Base-by-base conservation (phyloP, 1,140 invertebrate species). In the Lordiphosa mommai region DNA sequence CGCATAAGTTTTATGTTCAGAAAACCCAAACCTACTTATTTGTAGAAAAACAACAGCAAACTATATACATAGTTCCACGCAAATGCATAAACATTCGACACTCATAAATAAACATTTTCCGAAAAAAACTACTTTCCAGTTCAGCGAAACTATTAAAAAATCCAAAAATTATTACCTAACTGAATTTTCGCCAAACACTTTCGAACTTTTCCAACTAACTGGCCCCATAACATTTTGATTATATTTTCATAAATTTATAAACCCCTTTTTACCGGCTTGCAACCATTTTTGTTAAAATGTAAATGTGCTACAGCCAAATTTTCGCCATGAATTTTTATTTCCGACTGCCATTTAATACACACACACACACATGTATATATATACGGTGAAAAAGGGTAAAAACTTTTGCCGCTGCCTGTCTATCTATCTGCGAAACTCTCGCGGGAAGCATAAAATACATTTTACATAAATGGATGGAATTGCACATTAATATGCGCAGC, bases 391-490 rank as follows among this genome's bases (percentile, higher is more conserved):
- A 48, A 48, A 32, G 43, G 27, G 20, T 7, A 49, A 57, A 66
- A 66, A 30, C 27, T 37, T 48, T 9, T 27, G 0, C 13, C 29
- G 34, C 40, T 49, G 36, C 27, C 50, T 37, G 37, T 65, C 32
- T 56, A 47, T 65, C 55, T 53, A 53, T 58, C 49, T 76, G 55
- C 17, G 43, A 34, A 64, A 61, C 56, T 51, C 76, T 52, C 76
- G 77, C 72, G 71, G 76, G 72, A 50, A 48, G 17, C 67, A 84
- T 80, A 82, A 82, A 80, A 76, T 76, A 76, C 60, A 80, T 77
- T 82, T 82, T 72, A 67, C 66, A 76, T 71, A 84, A 72, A 82
- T 76, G 71, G n/a, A 71, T 71, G 41, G 49, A 71, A 71, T 55
- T 57, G 66, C 61, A 72, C 55, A 82, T 84, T 82, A 82, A 82